A percentile compares a stretch with the other conserved stretches of the same genome.
Evolutionary conservation across 2,888 invertebrate species (phyloP).

Genomic region (Balanococcus diminutus): DNA sequence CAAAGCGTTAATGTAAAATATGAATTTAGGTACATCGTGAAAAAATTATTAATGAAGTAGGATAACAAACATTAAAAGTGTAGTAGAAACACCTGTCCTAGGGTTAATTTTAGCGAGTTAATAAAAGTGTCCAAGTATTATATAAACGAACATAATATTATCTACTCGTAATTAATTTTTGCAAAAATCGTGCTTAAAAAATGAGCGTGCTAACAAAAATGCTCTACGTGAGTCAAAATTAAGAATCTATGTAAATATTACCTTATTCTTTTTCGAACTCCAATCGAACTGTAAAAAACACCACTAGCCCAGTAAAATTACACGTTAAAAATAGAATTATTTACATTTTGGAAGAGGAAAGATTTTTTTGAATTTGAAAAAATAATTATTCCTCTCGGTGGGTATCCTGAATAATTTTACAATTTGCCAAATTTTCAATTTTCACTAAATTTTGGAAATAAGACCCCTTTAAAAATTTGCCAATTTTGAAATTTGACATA

Average conservation of each 20-base stretch:
- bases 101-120: neutral
- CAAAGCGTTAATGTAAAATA: neutral
- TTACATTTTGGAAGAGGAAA: no score
- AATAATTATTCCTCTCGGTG: no score
- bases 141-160: neutral
- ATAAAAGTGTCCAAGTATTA: neutral
- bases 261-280: neutral
- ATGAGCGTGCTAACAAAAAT: neutral
- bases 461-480: no score
- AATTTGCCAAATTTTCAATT: no score
- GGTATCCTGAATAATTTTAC: no score
- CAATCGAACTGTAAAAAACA: neutral
- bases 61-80: neutral
- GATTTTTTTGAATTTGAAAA: no score
- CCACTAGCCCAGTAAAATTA: no score
- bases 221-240: neutral
- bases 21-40: neutral
- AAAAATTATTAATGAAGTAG: neutral
- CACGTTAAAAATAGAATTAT: no score
- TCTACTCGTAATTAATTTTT: no score
- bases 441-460: no score
- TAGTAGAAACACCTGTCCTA: neutral
- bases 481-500: no score
- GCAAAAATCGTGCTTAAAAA: neutral
- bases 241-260: neutral